Percentiles rank a stretch among this genome's conserved stretches.
These are phyloP conservation scores for Bombus cullumanus DNA, from an alignment of 1,140 invertebrate genomes.

Conservation along the genomic window DNA sequence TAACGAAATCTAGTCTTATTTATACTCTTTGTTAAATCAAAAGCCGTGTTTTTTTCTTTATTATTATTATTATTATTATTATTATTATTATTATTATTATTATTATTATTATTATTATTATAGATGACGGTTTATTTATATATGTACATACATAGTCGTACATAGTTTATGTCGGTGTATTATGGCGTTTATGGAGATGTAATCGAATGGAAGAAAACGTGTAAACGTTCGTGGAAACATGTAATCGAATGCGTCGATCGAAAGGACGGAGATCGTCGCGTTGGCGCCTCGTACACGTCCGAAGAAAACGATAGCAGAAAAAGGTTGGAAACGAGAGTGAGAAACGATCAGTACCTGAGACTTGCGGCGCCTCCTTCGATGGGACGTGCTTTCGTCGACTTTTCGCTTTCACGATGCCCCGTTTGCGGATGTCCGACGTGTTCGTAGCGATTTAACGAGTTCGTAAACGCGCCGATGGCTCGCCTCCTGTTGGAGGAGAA, in stretches of 20 bases:
- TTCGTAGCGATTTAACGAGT: neutral
- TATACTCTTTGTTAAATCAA: conserved; percentile 74
- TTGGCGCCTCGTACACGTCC: neutral
- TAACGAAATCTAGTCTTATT: conserved; percentile 79
- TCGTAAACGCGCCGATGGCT: neutral
- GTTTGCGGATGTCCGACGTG: neutral
- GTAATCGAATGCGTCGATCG: neutral
- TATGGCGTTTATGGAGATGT: neutral
- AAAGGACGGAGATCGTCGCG: no score
- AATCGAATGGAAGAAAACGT: neutral
- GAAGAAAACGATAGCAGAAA: neutral
- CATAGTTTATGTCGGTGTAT: neutral
- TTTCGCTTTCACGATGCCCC: neutral
- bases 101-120: conserved; percentile 33
- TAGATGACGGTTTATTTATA: conserved; percentile 34
- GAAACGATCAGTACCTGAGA: conserved; percentile 47
- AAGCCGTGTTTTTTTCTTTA: conserved; percentile 43
- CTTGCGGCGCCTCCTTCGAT: neutral
- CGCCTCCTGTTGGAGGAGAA: neutral
- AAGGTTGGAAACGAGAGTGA: neutral
- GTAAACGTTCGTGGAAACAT: no score
- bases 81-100: conserved; percentile 41
- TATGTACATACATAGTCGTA: conserved; percentile 1
- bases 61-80: conserved; percentile 23
- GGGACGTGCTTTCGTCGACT: neutral